Evolutionary conservation across 2,888 invertebrate species (phyloP).

Genomic region (Neoascia interrupta): DNA sequence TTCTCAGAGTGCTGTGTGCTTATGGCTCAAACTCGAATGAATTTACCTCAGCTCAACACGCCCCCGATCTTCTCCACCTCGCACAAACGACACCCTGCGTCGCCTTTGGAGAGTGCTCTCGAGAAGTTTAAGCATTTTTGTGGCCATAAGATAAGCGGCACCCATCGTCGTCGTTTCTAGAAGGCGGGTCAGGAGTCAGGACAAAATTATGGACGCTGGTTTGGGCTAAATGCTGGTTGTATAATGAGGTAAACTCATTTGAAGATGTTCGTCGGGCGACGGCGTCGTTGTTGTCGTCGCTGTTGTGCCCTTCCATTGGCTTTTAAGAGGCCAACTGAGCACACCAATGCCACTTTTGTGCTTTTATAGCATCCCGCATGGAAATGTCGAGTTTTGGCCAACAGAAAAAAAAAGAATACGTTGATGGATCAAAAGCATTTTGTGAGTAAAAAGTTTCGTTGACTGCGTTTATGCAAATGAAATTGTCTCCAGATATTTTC

Average conservation of each 20-base stretch:
- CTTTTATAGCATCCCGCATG: conserved; percentile 26
- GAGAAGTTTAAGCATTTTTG: conserved; percentile 56
- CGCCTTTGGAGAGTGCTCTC: conserved; percentile 33
- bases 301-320: conserved; percentile 36
- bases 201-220: conserved; percentile 42
- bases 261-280: conserved; percentile 39
- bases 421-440: conserved; percentile 60
- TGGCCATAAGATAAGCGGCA: conserved; percentile 52
- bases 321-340: conserved; percentile 52
- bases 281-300: conserved; percentile 1
- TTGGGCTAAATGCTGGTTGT: conserved; percentile 56
- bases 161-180: too few relatives aligned
- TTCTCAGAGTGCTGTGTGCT: conserved; percentile 27
- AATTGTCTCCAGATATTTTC: conserved; percentile 62
- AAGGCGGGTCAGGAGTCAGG: conserved; percentile 10
- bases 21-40: conserved; percentile 22
- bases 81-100: background rate
- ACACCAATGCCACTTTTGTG: conserved; percentile 42
- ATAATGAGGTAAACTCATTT: conserved; percentile 66
- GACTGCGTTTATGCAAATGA: conserved; percentile 64
- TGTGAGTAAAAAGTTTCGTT: conserved; percentile 55
- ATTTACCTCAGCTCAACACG: background rate
- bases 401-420: conserved; percentile 14
- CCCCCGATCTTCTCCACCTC: background rate
- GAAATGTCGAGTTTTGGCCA: conserved; percentile 45